A percentile compares a stretch with the other conserved stretches of the same genome.
Conservation (phyloP, 2,797 vertebrate species). For the Coendou prehensilis region DNA sequence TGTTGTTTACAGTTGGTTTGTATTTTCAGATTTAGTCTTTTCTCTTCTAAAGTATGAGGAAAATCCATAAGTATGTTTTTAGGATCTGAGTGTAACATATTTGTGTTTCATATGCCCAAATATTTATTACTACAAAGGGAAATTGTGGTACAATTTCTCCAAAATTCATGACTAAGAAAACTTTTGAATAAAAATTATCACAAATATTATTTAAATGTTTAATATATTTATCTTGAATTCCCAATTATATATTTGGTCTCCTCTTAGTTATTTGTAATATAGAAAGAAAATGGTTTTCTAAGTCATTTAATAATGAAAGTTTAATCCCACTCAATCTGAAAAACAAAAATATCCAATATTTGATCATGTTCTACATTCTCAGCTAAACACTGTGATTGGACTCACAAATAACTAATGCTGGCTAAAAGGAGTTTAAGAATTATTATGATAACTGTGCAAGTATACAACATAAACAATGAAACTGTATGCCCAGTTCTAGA, state of each 20-base stretch:
- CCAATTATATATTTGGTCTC: neutral
- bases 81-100: neutral
- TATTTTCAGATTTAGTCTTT: slow-evolving; percentile 45
- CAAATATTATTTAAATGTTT: neutral
- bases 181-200: neutral
- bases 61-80: neutral
- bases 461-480: neutral
- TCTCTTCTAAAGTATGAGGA: neutral
- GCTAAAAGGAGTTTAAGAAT: neutral
- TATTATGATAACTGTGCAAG: neutral
- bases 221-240: neutral
- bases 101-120: neutral
- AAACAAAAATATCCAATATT: neutral
- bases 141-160: neutral
- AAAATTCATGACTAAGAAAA: slow-evolving; percentile 21
- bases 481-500: neutral
- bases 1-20: neutral
- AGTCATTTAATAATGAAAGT: neutral
- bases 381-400: neutral
- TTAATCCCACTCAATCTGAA: neutral
- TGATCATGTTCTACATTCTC: neutral
- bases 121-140: neutral
- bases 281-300: slow-evolving; percentile 49
- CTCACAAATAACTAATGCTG: neutral
- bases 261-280: neutral